Conservation (phyloP, 37 sponge, comb jelly and placozoan species). For the Aphrocallistes beatrix region DNA sequence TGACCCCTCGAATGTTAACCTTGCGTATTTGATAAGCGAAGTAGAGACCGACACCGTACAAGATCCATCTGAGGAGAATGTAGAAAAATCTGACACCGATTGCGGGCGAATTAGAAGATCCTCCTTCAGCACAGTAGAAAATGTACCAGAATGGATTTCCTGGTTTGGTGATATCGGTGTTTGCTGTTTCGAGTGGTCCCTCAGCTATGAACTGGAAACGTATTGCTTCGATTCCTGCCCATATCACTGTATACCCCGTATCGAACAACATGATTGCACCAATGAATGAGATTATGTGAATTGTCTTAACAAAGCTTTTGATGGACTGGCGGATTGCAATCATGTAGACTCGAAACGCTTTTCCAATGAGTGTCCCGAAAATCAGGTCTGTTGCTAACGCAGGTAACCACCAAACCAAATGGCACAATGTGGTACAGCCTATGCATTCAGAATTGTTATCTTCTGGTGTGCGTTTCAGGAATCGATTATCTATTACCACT, state of each 20-base stretch:
- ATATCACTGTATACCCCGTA: not conserved
- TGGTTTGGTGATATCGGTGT: not conserved
- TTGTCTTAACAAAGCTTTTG: not conserved
- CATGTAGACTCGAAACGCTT: not conserved
- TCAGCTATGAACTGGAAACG: not conserved
- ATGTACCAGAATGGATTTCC: not conserved
- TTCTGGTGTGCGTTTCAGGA: not conserved
- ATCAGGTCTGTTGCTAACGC: not conserved
- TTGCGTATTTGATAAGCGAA: not conserved
- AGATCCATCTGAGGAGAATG: not conserved
- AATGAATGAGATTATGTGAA: not conserved
- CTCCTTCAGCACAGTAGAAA: conserved; percentile 1
- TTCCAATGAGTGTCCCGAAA: not conserved
- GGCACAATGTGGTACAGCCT: not conserved
- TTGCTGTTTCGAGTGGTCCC: not conserved
- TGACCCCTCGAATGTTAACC: not conserved
- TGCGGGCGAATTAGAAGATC: not conserved
- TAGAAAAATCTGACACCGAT: not conserved
- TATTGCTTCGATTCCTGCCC: not conserved
- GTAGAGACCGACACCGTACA: not conserved
- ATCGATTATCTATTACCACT: not conserved
- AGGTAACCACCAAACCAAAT: not conserved
- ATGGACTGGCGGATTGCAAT: not conserved
- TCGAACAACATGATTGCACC: not conserved
- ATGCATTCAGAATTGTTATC: not conserved